Evolutionary conservation across 2,113 vertebrate species (phyloP), one percentile per base, ranked within the genome.

Genomic region (Ailurus styani): DNA sequence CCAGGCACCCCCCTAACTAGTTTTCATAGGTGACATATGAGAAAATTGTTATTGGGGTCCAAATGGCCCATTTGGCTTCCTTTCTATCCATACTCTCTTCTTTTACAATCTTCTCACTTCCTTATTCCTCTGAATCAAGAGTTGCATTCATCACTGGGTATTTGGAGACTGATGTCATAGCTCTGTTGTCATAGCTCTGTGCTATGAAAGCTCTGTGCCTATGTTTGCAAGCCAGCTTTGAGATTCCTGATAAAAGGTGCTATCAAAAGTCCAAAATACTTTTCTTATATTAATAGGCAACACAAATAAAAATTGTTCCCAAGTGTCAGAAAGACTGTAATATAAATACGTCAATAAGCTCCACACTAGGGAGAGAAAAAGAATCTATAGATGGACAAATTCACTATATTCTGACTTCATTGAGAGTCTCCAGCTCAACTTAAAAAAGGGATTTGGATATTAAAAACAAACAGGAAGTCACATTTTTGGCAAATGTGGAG

Each of bases 401-500:
- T 9, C 27, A 11, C 21, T 34, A 21, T 21, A 68, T 90, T 95
- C 18, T 60, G 64, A 62, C 34, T 85, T 97, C 52, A 92, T 0
- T 62, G 17, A 93, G 60, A 89, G 54, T 73, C 86, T 73, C 47
- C 66, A 78, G 81, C 62, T 94, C 72, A 82, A 52, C 93, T 91
- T 82, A 21, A 20, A 93, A 92, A 91, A 86, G 34, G 40, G 29
- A 78, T 87, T 78, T 73, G 72, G 25, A 34, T 47, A 93, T 94
- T 96, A 27, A 84, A 96, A 94, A 50, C 54, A 97, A 97, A 85
- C 79, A 90, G 66, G 55, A 97, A 96, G 66, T 97, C 62, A 83
- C 72, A 94, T 96, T 95, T 95, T 91, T 96, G 85, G 92, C 60
- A 91, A 97, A 57, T 82, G 47, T 50, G 50, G 95, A 98, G 75